Evolutionary conservation across 2,888 invertebrate species (phyloP), one percentile per base, ranked within the genome.

Genomic region (Atrina japonica): DNA sequence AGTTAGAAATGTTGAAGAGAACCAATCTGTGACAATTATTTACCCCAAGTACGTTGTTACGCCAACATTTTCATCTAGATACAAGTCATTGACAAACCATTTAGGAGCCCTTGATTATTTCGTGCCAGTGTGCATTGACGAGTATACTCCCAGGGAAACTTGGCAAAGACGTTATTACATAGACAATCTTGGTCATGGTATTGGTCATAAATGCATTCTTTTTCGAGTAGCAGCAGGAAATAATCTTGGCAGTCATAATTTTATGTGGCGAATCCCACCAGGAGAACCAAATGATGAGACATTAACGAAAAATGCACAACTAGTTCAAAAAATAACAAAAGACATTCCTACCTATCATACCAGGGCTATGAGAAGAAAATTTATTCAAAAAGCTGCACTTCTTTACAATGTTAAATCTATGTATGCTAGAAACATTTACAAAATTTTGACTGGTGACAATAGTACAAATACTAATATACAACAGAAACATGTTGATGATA

Each of bases 121-220:
- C 25, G 35, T 40, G 27, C 64, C 64, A 52, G 23, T 64, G n/a
- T 64, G 64, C 27, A 16, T 64, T 25, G 64, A 64, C 23, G 53
- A 64, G n/a, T 52, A 52, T 43, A 64, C 52, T 7, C 64, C 64
- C 5, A 23, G 2, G 11, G 61, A 49, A 6, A 29, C 50, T 30
- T 30, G 61, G 23, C 21, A 59, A n/a, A 64, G 52, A 27, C 30
- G 35, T 14, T 61, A 61, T 18, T 64, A 64, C 35, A 40, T 53
- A 14, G 52, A 64, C 52, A 50, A 64, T 27, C 35, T 64, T 14
- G 25, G 40, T 21, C 16, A 25, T 9, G 25, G 35, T 35, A 59
- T 73, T 55, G 47, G 66, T 23, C 53, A 40, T 35, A 66, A 66
- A 56, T 60, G 52, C 25, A 40, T 66, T 43, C 49, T 58, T 21